A percentile compares a stretch with the other conserved stretches of the same genome.
phyloP scores from a whole-genome alignment of 2,888 invertebrate species.

The Cerastis rubricosa region DNA sequence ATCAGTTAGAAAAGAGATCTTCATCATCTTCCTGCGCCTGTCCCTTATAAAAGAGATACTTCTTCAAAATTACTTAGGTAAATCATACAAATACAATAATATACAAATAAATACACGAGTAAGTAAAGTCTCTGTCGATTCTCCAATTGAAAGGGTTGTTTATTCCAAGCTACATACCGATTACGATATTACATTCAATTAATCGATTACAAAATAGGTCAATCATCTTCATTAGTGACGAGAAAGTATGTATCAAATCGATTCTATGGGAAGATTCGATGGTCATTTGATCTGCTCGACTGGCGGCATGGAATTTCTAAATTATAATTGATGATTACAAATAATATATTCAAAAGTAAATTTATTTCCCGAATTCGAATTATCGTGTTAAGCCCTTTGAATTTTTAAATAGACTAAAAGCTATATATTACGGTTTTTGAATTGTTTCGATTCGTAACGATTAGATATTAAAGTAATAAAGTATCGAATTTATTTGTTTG shows the following conservation, averaged over 20 bases:
- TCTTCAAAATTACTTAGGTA: background rate
- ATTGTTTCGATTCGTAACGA: slow-evolving; percentile 57
- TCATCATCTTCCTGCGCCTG: too few species aligned
- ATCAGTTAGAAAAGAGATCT: background rate
- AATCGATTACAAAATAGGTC: slow-evolving; percentile 55
- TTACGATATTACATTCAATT: slow-evolving; percentile 39
- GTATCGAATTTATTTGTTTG: slow-evolving; percentile 60
- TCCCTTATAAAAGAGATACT: background rate
- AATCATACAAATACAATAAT: too few species aligned
- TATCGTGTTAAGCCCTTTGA: slow-evolving; percentile 48
- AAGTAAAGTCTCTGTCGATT: background rate
- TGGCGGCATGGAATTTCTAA: slow-evolving; percentile 55
- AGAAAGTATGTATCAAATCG: slow-evolving; percentile 61
- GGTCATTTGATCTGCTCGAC: slow-evolving; percentile 54
- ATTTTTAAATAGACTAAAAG: slow-evolving; percentile 44
- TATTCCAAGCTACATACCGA: slow-evolving; percentile 26
- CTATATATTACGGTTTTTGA: slow-evolving; percentile 30
- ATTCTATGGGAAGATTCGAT: slow-evolving; percentile 55
- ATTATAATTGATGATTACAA: slow-evolving; percentile 53
- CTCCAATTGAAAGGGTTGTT: slow-evolving; percentile 8
- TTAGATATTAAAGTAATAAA: slow-evolving; percentile 52
- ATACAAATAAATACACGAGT: background rate
- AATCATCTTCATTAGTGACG: slow-evolving; percentile 59
- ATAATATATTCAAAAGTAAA: slow-evolving; percentile 58
- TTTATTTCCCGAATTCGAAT: slow-evolving; percentile 53